phyloP scores from a whole-genome alignment of 2,888 invertebrate genomes.

The Dascillus cervinus region DNA sequence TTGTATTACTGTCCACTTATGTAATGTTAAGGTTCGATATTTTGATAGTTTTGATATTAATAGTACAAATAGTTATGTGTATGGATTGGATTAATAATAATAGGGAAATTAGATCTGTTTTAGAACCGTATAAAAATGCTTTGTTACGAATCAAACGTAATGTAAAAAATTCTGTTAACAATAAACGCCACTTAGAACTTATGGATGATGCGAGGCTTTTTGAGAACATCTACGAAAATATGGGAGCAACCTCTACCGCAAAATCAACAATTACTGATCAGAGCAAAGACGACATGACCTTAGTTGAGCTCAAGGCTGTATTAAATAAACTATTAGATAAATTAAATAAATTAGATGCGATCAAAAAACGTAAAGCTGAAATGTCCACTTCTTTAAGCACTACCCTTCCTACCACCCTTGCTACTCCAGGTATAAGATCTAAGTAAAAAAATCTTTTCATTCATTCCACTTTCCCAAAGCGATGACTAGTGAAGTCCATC shows the following conservation, averaged over 20 bases:
- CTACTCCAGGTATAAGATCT: too few relatives aligned
- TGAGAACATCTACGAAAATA: constrained; percentile 6
- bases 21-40: constrained; percentile 22
- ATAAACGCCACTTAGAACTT: constrained; percentile 1
- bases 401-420: too few relatives aligned
- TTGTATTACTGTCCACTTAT: constrained; percentile 12
- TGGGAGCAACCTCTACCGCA: not conserved
- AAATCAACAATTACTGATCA: not conserved
- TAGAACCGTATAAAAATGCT: not conserved
- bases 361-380: not conserved
- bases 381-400: too few relatives aligned
- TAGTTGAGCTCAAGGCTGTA: not conserved
- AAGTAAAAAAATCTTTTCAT: too few relatives aligned
- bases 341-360: not conserved
- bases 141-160: not conserved
- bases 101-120: not conserved
- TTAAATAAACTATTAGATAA: not conserved
- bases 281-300: not conserved
- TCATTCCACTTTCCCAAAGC: too few relatives aligned
- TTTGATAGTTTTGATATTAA: constrained; percentile 20
- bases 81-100: constrained; percentile 1
- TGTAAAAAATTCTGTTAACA: constrained; percentile 3
- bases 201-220: constrained; percentile 4
- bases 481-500: too few relatives aligned
- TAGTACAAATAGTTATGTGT: constrained; percentile 15